Conservation (phyloP, 2,797 vertebrate genomes). For the Vireo griseus region DNA sequence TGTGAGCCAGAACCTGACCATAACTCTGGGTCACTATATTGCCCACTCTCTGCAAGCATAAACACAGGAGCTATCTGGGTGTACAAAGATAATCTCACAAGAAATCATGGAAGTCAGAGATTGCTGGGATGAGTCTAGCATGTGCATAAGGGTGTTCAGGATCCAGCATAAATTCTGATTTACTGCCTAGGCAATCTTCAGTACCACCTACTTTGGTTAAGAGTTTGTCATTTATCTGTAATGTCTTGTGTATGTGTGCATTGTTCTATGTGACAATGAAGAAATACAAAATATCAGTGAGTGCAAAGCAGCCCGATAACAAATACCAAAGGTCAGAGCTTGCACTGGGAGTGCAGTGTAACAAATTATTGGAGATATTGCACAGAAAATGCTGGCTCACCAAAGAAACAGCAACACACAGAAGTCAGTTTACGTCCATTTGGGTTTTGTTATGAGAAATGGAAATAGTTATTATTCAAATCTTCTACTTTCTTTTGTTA, state of each 20-base stretch:
- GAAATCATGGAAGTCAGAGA: background rate
- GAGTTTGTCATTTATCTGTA: background rate
- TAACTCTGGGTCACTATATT: background rate
- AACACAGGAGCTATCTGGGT: background rate
- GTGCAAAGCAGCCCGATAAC: background rate
- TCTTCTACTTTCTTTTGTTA: background rate
- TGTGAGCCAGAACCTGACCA: background rate
- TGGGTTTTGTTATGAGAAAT: background rate
- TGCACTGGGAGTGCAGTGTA: background rate
- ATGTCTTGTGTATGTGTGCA: background rate
- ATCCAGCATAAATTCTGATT: background rate
- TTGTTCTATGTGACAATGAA: background rate
- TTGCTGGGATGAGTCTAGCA: background rate
- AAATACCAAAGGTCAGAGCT: background rate
- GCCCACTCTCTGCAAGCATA: rapidly evolving
- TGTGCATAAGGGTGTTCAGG: background rate
- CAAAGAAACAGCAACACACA: background rate
- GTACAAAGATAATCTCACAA: background rate
- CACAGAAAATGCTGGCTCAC: background rate
- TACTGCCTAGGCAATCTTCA: background rate
- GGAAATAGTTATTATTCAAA: background rate
- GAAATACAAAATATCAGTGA: background rate
- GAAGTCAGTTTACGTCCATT: background rate
- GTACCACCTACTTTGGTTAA: background rate
- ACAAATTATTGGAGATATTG: background rate